phyloP scores from a whole-genome alignment of 2,797 vertebrate species.

The Lithobates pipiens region DNA sequence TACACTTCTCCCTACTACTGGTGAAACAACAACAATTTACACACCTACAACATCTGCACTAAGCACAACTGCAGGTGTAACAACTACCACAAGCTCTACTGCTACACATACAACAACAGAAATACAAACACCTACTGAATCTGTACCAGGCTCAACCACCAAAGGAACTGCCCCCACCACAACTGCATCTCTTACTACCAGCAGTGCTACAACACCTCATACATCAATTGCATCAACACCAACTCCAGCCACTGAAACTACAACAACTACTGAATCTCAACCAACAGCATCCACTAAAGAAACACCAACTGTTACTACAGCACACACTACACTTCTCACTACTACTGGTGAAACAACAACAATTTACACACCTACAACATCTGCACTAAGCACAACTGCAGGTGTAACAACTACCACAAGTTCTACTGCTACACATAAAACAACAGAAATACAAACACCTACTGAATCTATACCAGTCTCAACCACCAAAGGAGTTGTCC shows the following conservation, averaged over 20 bases:
- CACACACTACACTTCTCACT: background rate
- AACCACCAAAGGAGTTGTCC: background rate
- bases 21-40: background rate
- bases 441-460: background rate
- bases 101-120: background rate
- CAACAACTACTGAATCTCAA: too few relatives aligned
- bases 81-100: fast-evolving
- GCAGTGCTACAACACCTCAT: too few relatives aligned
- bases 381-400: background rate
- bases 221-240: too few relatives aligned
- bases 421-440: fast-evolving
- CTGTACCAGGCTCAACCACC: background rate
- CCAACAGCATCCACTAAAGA: too few relatives aligned
- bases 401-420: background rate
- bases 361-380: background rate
- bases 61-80: background rate
- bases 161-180: background rate
- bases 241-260: too few relatives aligned
- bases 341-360: constrained; percentile 4
- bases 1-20: background rate
- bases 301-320: background rate
- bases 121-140: background rate
- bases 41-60: background rate
- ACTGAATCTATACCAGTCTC: background rate
- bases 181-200: background rate